Evolutionary conservation across 2,888 invertebrate species (phyloP).

Genomic region (Zele albiditarsus): DNA sequence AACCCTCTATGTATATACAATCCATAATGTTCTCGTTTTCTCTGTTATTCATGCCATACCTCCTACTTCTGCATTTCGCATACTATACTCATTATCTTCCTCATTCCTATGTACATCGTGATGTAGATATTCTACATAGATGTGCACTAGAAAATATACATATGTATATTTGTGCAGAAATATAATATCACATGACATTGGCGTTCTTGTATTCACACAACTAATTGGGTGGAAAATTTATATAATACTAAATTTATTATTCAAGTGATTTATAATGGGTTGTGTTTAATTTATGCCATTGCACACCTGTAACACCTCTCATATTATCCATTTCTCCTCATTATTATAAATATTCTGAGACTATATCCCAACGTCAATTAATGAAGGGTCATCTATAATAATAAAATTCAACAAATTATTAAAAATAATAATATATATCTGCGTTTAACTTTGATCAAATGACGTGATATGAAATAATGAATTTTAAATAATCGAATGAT

Average conservation of each 20-base stretch:
- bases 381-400: no score
- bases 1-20: constrained; percentile 24
- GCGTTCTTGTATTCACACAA: constrained; percentile 60
- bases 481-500: no score
- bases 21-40: constrained; percentile 41
- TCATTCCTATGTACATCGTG: constrained; percentile 35
- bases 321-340: no score
- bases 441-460: no score
- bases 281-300: not conserved
- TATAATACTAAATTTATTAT: constrained; percentile 52
- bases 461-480: no score
- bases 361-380: no score
- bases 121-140: constrained; percentile 5
- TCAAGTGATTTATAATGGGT: not conserved
- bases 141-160: not conserved
- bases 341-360: no score
- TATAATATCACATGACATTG: constrained; percentile 6
- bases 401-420: no score
- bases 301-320: not conserved
- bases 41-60: constrained; percentile 31
- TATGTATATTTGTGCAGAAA: not conserved
- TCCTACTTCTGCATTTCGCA: constrained; percentile 49
- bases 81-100: constrained; percentile 40
- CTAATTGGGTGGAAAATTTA: constrained; percentile 68
- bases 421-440: no score